Conservation (phyloP, 92 coral and sea anemone species). For the Epizoanthus scotinus region DNA sequence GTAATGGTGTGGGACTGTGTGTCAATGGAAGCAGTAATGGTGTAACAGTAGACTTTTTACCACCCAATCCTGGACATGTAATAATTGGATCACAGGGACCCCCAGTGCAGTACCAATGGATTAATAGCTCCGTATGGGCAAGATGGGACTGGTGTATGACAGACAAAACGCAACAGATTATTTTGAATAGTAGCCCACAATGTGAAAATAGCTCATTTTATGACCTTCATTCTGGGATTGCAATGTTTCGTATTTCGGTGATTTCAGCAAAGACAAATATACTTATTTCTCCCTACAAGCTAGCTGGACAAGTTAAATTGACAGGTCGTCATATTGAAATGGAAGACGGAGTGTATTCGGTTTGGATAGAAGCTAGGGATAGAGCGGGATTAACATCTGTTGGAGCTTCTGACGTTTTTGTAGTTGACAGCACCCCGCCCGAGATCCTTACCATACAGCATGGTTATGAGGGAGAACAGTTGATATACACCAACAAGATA, state of each 20-base stretch:
- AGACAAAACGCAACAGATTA: constrained; percentile 28
- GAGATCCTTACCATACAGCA: constrained; percentile 60
- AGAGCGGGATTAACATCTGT: constrained; percentile 66
- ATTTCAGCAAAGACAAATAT: constrained; percentile 52
- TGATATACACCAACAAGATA: constrained; percentile 36
- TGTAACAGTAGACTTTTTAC: constrained; percentile 68
- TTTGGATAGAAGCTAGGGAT: constrained; percentile 72
- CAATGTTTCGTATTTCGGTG: constrained; percentile 72
- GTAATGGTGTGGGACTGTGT: constrained; percentile 82
- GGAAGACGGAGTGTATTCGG: constrained; percentile 77
- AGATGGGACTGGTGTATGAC: constrained; percentile 88
- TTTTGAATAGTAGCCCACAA: background rate
- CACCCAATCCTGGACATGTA: constrained; percentile 79
- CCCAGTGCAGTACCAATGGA: constrained; percentile 73
- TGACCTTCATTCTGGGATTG: constrained; percentile 84
- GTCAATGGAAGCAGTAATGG: constrained; percentile 85
- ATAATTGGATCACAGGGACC: constrained; percentile 70
- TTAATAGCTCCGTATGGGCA: constrained; percentile 76
- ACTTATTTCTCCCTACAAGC: constrained; percentile 47
- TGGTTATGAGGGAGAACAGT: constrained; percentile 52
- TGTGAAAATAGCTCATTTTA: constrained; percentile 63
- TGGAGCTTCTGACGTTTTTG: constrained; percentile 64
- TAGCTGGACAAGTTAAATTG: constrained; percentile 63
- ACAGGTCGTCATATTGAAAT: constrained; percentile 65
- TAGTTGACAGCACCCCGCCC: constrained; percentile 79